phyloP scores from a whole-genome alignment of 2,888 invertebrate genomes.

The Agrilus mali region DNA sequence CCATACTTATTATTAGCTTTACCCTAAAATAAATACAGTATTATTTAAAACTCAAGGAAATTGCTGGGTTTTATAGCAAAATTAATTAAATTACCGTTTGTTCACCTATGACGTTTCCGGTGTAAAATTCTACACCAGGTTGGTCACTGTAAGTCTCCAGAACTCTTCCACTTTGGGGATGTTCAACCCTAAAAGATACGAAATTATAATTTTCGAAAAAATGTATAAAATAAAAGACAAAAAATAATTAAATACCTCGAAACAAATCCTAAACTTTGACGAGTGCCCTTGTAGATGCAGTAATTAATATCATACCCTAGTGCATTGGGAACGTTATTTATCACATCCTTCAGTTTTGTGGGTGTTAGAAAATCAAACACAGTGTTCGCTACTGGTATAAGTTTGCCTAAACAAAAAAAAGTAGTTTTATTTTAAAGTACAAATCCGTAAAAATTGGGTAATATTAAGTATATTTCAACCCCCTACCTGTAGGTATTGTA shows the following conservation, averaged over 20 bases:
- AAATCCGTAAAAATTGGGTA: too few relatives aligned
- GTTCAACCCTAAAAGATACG: slow-evolving; percentile 39
- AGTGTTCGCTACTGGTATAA: slow-evolving; percentile 56
- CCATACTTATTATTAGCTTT: slow-evolving; percentile 54
- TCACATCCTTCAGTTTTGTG: slow-evolving; percentile 49
- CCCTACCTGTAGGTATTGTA: slow-evolving; percentile 57
- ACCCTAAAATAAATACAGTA: slow-evolving; percentile 45
- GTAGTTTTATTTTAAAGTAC: not conserved
- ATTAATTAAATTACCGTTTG: slow-evolving; percentile 4
- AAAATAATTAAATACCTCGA: slow-evolving; percentile 37
- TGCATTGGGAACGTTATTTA: slow-evolving; percentile 48
- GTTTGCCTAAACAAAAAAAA: slow-evolving; percentile 41
- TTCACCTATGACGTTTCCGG: slow-evolving; percentile 62
- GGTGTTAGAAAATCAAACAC: slow-evolving; percentile 61
- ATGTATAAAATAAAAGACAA: not conserved
- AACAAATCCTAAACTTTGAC: slow-evolving; percentile 45
- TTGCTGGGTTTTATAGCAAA: not conserved
- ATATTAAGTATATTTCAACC: not conserved
- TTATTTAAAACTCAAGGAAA: not conserved
- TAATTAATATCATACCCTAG: slow-evolving; percentile 77
- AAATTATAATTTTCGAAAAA: not conserved
- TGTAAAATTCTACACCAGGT: slow-evolving; percentile 86
- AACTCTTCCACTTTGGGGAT: slow-evolving; percentile 57
- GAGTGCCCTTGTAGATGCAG: slow-evolving; percentile 52
- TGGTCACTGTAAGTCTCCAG: slow-evolving; percentile 76